Base-by-base conservation (phyloP, 1,140 invertebrate species). In the Pristionchus pacificus region DNA sequence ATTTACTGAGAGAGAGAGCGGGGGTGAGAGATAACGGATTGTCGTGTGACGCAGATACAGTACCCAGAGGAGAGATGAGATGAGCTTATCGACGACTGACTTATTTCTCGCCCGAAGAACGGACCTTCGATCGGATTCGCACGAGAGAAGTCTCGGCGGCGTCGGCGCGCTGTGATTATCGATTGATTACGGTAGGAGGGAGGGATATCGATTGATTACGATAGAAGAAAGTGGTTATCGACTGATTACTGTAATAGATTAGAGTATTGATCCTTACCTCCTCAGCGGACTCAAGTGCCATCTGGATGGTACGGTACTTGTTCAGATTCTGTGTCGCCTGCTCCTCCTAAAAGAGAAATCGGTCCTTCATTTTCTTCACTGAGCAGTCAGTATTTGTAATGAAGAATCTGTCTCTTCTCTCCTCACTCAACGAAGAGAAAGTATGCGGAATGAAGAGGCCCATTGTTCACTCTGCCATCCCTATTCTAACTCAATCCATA, bases 301-400 rank as follows among this genome's bases (percentile, higher is more conserved):
- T 92, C 87, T 97, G 95, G 74, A 94, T 93, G 87, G 97, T 97
- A 85, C 95, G 92, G 92, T 95, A 98, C 89, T 98, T 98, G 86
- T 93, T 93, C 86, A 97, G 90, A 88, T 97, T 97, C 79, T 96
- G 89, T 83, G 93, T 93, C 80, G 95, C 94, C 83, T 97, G 95
- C 87, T 97, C 95, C 88, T 97, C 94, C 88, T 77, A 29, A 62
- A 78, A 65, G 14, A 19, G 55, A 3, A 1, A 55, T 3, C 15
- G 27, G 19, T 62, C 31, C 3, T 13, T 6, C 32, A 10, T 3
- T 28, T 30, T 6, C 24, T n/a, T n/a, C n/a, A n/a, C n/a, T n/a
- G n/a, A n/a, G n/a, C n/a, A n/a, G n/a, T n/a, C n/a, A n/a, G n/a
- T n/a, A n/a, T n/a, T n/a, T n/a, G n/a, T n/a, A n/a, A n/a, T n/a